phyloP scores from a whole-genome alignment of 2,797 vertebrate species.

The Danionella dracula region DNA sequence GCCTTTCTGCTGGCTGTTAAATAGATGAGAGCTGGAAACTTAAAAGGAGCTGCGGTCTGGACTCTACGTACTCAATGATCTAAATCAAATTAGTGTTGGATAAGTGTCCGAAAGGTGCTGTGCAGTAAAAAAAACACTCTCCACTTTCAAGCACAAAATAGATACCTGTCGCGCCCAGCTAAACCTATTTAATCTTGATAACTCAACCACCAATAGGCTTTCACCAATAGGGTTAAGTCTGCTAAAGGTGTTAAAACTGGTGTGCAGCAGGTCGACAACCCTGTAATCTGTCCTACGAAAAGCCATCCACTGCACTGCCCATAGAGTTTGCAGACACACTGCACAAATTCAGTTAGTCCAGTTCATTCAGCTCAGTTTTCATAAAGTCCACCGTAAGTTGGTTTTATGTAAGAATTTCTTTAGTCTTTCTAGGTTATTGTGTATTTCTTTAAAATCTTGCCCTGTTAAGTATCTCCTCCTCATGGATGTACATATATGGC shows the following conservation, averaged over 20 bases:
- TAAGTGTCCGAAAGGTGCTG: slow-evolving; percentile 22
- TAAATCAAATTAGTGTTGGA: slow-evolving; percentile 25
- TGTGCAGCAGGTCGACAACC: slow-evolving; percentile 33
- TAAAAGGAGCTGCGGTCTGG: slow-evolving; percentile 25
- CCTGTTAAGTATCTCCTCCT: no score
- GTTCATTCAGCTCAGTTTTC: no score
- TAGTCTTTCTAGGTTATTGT: no score
- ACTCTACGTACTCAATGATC: not conserved
- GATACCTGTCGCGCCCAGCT: slow-evolving; percentile 8
- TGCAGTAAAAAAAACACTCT: slow-evolving; percentile 8
- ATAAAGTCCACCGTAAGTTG: no score
- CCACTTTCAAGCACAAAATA: slow-evolving; percentile 6
- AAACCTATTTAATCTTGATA: slow-evolving; percentile 30
- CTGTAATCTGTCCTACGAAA: slow-evolving; percentile 32
- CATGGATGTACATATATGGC: no score
- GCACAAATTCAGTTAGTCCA: no score
- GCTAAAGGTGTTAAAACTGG: slow-evolving; percentile 33
- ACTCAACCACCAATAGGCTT: slow-evolving; percentile 18
- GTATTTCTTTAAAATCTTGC: no score
- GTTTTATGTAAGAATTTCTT: no score
- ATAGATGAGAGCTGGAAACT: slow-evolving; percentile 20
- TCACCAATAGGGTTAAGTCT: slow-evolving; percentile 24
- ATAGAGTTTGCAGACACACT: not conserved
- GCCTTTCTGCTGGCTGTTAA: slow-evolving; percentile 20
- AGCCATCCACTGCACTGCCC: slow-evolving; percentile 4